phyloP scores from a whole-genome alignment of 2,797 vertebrate species.

The Cryptoblepharus egeriae region DNA sequence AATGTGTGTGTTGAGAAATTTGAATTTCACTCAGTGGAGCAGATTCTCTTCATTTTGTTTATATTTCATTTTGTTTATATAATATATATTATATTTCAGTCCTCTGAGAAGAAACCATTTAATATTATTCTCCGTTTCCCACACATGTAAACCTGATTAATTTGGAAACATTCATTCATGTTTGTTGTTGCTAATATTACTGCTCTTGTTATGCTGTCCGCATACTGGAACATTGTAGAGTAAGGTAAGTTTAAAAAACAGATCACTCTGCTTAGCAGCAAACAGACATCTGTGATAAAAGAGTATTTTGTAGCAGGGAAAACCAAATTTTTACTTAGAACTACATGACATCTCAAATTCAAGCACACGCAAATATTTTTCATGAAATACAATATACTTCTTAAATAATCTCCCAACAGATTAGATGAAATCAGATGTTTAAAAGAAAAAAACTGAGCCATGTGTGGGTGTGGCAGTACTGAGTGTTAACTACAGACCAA shows the following conservation, averaged over 20 bases:
- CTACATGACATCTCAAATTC: too few relatives aligned
- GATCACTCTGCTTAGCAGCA: background rate
- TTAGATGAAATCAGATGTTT: background rate
- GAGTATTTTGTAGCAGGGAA: background rate
- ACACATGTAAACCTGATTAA: background rate
- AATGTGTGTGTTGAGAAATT: conserved; percentile 15
- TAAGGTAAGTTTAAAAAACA: background rate
- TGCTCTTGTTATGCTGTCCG: background rate
- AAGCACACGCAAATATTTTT: background rate
- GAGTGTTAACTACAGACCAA: background rate
- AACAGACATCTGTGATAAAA: conserved; percentile 3
- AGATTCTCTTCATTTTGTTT: conserved; percentile 14
- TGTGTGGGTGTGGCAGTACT: background rate
- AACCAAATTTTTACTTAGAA: background rate
- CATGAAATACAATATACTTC: background rate
- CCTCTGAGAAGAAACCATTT: background rate
- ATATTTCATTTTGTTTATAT: too few relatives aligned
- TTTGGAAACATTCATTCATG: background rate
- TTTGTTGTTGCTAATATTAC: background rate
- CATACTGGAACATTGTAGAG: background rate
- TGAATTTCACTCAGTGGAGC: background rate
- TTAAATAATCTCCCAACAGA: background rate
- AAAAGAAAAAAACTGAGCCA: too few relatives aligned
- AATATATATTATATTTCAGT: conserved; percentile 23
- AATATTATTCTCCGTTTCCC: background rate